Evolutionary conservation across 2,888 invertebrate species (phyloP), one percentile per base, ranked within the genome.

Genomic region (Eurytoma adleriae): DNA sequence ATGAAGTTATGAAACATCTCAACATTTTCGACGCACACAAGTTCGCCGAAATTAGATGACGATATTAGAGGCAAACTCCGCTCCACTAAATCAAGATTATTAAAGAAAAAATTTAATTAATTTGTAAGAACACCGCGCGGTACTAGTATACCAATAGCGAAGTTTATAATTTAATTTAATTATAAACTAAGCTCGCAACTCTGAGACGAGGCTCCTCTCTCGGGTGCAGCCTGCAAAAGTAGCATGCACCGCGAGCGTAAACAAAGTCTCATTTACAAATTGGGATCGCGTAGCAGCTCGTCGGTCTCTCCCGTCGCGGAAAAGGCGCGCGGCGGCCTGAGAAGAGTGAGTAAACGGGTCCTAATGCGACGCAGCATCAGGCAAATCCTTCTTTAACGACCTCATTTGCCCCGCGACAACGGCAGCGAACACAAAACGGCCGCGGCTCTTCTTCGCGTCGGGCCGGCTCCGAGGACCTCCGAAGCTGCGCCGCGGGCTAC

Each of bases 361-460:
- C 82, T 83, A 83, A 83, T 82, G 81, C 82, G 80, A 80, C 83
- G 82, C 76, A 82, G 83, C 85, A 84, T 84, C 84, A 78, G 78
- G 84, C 81, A 85, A 86, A 86, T 85, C 85, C 84, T 83, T 70
- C 85, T 84, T 84, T 86, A 86, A 87, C 86, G 86, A 87, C 83
- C 85, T 86, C 86, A 86, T 87, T 87, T 86, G 86, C 85, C 84
- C 84, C 10, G 40, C 82, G 85, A 83, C 85, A 84, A 85, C 84
- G 82, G 84, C 83, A 82, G 83, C 40, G 24, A 27, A 16, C 52
- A 30, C 18, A 66, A 78, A 64, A 76, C 61, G 66, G 40, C 59
- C 7, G 62, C 59, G 7, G 59, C 59, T 24, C 27, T 50, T 50
- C 18, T 52, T 64, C 76, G 69, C n/a, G 12, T 16, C 12, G 40